phyloP scores from a whole-genome alignment of 53 echinoderm and acorn worm genomes.

The Luidia sarsii region DNA sequence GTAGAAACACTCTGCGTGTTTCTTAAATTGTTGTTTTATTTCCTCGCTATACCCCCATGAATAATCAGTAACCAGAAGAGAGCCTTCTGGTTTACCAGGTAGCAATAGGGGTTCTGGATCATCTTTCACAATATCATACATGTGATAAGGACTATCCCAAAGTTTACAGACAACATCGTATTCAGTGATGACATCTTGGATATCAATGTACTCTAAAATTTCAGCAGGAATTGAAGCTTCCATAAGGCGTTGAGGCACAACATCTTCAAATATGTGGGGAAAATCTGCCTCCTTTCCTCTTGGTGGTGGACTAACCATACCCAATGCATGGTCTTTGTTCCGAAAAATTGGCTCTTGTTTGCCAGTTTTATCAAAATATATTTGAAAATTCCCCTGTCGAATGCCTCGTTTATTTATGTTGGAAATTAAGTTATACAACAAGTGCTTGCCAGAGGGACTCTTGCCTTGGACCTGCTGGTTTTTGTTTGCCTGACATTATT shows the following conservation, averaged over 20 bases:
- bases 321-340: constrained; percentile 59
- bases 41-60: constrained; percentile 10
- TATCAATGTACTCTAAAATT: background rate
- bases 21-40: background rate
- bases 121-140: constrained; percentile 36
- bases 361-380: constrained; percentile 61
- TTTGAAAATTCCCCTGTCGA: constrained; percentile 66
- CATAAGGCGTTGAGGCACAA: constrained; percentile 7
- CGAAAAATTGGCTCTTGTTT: constrained; percentile 56
- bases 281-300: constrained; percentile 6
- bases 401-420: constrained; percentile 66
- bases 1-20: constrained; percentile 63
- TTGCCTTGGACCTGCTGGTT: background rate
- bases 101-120: constrained; percentile 6
- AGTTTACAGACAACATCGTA: constrained; percentile 9
- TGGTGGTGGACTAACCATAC: constrained; percentile 43
- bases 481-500: constrained; percentile 50
- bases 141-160: constrained; percentile 50
- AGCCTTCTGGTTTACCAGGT: constrained; percentile 46
- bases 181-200: background rate
- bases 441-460: background rate
- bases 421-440: background rate
- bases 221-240: background rate
- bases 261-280: constrained; percentile 47
- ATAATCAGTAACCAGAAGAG: constrained; percentile 12